Conservation (phyloP, 2,113 vertebrate genomes). For the Anthoscopus minutus region DNA sequence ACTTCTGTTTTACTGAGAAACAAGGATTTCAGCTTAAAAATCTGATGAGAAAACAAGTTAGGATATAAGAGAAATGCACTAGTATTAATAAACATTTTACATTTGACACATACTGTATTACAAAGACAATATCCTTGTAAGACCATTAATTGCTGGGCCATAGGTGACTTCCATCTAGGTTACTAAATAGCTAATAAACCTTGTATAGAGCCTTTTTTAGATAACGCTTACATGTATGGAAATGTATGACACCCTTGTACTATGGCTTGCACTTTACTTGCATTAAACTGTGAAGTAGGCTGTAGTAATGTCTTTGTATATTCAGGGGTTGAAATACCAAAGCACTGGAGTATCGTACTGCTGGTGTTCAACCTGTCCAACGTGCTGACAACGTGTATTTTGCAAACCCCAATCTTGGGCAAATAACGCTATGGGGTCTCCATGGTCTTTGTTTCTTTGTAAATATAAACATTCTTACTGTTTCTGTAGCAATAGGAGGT, state of each 20-base stretch:
- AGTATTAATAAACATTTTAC: conserved; percentile 54
- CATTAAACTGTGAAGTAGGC: conserved; percentile 71
- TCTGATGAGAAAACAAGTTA: conserved; percentile 23
- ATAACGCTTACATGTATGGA: conserved; percentile 58
- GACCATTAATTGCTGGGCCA: conserved; percentile 62
- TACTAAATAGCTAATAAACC: conserved; percentile 58
- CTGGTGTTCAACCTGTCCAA: conserved; percentile 59
- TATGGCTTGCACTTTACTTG: conserved; percentile 72
- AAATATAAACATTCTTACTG: conserved; percentile 64
- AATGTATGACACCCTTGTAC: conserved; percentile 64
- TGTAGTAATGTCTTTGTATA: conserved; percentile 67
- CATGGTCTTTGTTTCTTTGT: conserved; percentile 62
- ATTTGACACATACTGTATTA: conserved; percentile 63
- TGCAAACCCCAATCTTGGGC: conserved; percentile 33
- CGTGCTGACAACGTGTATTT: conserved; percentile 10
- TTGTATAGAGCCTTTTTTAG: conserved; percentile 64
- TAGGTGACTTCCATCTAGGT: conserved; percentile 61
- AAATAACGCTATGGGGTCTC: conserved; percentile 53
- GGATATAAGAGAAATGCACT: conserved; percentile 54
- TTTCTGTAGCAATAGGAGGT: conserved; percentile 74
- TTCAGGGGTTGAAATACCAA: conserved; percentile 69
- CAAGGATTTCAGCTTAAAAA: conserved; percentile 48
- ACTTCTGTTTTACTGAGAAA: conserved; percentile 52
- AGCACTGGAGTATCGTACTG: conserved; percentile 40
- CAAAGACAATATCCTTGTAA: conserved; percentile 51